These are phyloP conservation scores for Acromyrmex heyeri DNA, from an alignment of 1,140 invertebrate species.

Conservation along the genomic window DNA sequence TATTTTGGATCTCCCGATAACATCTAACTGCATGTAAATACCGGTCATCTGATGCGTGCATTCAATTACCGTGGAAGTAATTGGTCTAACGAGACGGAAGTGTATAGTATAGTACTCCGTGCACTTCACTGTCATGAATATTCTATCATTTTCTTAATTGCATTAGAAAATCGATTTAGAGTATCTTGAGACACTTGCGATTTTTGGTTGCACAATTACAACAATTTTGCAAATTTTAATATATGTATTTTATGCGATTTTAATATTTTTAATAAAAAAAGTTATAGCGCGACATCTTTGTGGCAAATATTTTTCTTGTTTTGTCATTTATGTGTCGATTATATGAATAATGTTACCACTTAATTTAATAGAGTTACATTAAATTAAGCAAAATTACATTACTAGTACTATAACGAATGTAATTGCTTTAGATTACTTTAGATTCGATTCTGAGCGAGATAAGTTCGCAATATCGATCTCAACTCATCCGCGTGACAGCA, in stretches of 20 bases:
- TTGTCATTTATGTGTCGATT: too few species aligned
- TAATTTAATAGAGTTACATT: background rate
- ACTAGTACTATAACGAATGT: background rate
- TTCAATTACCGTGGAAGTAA: constrained; percentile 52
- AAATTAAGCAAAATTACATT: background rate
- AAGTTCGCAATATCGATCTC: constrained; percentile 24
- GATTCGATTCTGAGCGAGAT: constrained; percentile 26
- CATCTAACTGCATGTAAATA: constrained; percentile 43
- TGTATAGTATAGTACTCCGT: background rate
- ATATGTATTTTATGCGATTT: background rate
- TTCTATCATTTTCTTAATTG: constrained; percentile 32
- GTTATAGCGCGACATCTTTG: too few species aligned
- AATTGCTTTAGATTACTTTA: constrained; percentile 7
- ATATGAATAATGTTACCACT: too few species aligned
- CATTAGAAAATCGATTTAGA: constrained; percentile 38
- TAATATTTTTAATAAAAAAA: background rate
- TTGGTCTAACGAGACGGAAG: constrained; percentile 58
- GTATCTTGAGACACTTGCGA: background rate
- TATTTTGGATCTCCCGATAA: constrained; percentile 39
- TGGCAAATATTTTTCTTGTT: too few species aligned
- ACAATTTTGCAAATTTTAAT: constrained; percentile 1
- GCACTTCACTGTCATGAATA: constrained; percentile 6
- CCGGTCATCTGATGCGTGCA: constrained; percentile 18
- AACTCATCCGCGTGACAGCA: background rate
- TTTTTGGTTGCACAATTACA: background rate